phyloP scores from a whole-genome alignment of 1,140 invertebrate species.

The Tetramorium simillimum region DNA sequence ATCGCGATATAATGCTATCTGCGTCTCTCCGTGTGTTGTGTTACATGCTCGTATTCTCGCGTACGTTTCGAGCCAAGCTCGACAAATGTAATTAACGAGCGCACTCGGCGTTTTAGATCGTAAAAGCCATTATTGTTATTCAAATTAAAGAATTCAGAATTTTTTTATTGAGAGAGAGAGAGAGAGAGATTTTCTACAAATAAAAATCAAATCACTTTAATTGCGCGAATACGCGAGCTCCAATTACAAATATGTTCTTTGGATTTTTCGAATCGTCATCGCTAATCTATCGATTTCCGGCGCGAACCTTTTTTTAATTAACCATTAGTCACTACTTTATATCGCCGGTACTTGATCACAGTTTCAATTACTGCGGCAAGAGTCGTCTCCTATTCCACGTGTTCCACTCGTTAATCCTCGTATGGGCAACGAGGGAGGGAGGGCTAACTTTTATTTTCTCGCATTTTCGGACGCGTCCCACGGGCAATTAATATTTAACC shows the following conservation, averaged over 20 bases:
- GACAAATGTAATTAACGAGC: constrained; percentile 34
- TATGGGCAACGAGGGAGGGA: no score
- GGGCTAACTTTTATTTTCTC: constrained; percentile 12
- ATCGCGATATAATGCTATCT: constrained; percentile 9
- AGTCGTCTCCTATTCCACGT: not conserved
- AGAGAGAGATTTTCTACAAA: not conserved
- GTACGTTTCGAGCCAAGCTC: not conserved
- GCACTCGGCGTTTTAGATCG: not conserved
- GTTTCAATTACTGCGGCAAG: constrained; percentile 40
- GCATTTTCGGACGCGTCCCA: constrained; percentile 52
- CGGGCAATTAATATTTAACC: constrained; percentile 69
- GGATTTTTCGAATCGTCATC: not conserved
- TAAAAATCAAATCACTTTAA: constrained; percentile 8
- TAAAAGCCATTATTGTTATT: not conserved
- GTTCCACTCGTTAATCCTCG: constrained; percentile 36
- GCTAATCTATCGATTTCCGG: not conserved
- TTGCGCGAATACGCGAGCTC: not conserved
- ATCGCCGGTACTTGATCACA: constrained; percentile 14
- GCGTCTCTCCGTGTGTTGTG: not conserved
- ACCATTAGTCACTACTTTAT: constrained; percentile 13
- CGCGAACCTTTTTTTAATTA: not conserved
- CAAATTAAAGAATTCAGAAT: not conserved
- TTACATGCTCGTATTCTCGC: constrained; percentile 12
- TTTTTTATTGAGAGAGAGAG: not conserved
- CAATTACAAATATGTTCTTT: not conserved